phyloP scores from a whole-genome alignment of 1,140 invertebrate genomes.

The Pantala flavescens region DNA sequence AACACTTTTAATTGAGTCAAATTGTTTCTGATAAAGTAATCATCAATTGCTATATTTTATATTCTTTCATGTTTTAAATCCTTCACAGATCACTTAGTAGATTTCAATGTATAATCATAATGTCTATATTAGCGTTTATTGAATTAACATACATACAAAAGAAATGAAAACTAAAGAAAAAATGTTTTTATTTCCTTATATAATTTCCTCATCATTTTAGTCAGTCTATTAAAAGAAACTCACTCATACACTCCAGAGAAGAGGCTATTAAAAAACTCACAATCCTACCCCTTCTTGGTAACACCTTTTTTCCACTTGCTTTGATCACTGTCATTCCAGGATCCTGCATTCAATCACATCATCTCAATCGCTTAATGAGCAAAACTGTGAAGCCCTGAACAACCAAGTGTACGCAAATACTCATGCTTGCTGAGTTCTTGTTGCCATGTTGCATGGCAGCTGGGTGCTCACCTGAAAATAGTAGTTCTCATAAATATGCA shows the following conservation, averaged over 20 bases:
- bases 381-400: conserved; percentile 20
- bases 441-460: conserved; percentile 74
- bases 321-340: background rate
- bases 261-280: background rate
- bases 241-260: background rate
- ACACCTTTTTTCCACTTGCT: background rate
- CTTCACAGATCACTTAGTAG: too few species aligned
- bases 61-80: too few species aligned
- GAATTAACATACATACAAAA: background rate
- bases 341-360: background rate
- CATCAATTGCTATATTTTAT: too few species aligned
- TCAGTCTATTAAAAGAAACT: background rate
- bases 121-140: background rate
- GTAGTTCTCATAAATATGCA: background rate
- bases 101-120: background rate
- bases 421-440: conserved; percentile 21
- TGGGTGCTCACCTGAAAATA: conserved; percentile 63
- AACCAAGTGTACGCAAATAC: conserved; percentile 15
- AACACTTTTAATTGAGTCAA: too few species aligned
- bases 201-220: background rate
- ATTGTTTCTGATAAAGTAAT: too few species aligned
- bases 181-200: background rate
- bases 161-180: background rate
- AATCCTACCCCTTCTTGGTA: background rate
- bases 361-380: conserved; percentile 18